Conservation (phyloP, 2,888 invertebrate genomes). For the Saturnia pavonia region DNA sequence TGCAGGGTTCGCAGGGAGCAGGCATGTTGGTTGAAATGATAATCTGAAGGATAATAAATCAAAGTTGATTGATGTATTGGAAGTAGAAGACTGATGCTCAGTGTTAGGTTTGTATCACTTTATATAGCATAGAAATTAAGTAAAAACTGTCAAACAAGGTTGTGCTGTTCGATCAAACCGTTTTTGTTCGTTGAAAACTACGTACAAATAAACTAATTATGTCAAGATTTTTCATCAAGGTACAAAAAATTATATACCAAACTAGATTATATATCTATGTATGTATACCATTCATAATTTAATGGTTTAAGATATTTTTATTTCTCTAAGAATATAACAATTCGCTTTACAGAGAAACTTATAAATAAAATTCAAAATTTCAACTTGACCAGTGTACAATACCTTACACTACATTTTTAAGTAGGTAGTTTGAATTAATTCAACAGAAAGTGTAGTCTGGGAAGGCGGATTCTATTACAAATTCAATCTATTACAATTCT, state of each 20-base stretch:
- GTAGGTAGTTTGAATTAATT: too few relatives aligned
- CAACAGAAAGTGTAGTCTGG: too few relatives aligned
- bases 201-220: not conserved
- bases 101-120: conserved; percentile 27
- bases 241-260: not conserved
- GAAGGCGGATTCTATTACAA: too few relatives aligned
- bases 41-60: not conserved
- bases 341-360: too few relatives aligned
- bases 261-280: not conserved
- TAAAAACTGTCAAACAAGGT: conserved; percentile 58
- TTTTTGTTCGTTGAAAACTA: conserved; percentile 9
- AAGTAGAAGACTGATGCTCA: conserved; percentile 33
- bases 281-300: too few relatives aligned
- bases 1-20: conserved; percentile 80
- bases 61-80: conserved; percentile 20
- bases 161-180: conserved; percentile 15
- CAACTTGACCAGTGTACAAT: too few relatives aligned
- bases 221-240: conserved; percentile 5
- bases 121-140: conserved; percentile 40
- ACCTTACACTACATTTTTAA: too few relatives aligned
- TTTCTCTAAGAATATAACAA: too few relatives aligned
- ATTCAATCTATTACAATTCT: too few relatives aligned
- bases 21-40: conserved; percentile 63
- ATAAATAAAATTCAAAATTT: too few relatives aligned
- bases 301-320: too few relatives aligned